Conservation (phyloP, 2,113 vertebrate genomes). For the Tachysurus vachellii region DNA sequence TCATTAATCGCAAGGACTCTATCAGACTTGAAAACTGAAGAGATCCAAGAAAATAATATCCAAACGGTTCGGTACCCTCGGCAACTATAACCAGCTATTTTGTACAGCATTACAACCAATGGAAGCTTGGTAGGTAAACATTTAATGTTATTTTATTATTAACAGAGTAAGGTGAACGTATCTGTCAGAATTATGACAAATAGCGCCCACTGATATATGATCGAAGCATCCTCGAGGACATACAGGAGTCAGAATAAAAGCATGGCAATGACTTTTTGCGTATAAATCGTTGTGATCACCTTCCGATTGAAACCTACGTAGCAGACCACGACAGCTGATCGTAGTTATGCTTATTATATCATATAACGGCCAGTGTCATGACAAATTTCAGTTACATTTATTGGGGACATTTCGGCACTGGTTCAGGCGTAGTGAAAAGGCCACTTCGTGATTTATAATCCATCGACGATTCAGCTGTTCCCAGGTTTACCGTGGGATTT, state of each 20-base stretch:
- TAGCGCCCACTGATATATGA: constrained; percentile 86
- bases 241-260: constrained; percentile 78
- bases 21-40: constrained; percentile 99
- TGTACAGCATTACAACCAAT: constrained; percentile 82
- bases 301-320: constrained; percentile 19
- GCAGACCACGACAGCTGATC: not conserved
- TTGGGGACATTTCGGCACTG: constrained; percentile 69
- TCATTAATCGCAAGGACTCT: constrained; percentile 99
- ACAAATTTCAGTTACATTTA: constrained; percentile 48
- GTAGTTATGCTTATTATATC: constrained; percentile 7
- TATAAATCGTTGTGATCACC: constrained; percentile 23
- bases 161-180: constrained; percentile 87
- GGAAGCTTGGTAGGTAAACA: constrained; percentile 92
- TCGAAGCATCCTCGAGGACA: constrained; percentile 74
- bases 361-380: constrained; percentile 41
- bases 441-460: constrained; percentile 73
- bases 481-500: constrained; percentile 39
- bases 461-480: constrained; percentile 73
- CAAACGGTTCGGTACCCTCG: constrained; percentile 83
- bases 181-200: constrained; percentile 94
- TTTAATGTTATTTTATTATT: constrained; percentile 87
- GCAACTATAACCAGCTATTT: constrained; percentile 81
- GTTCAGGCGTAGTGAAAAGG: constrained; percentile 76
- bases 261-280: constrained; percentile 74
- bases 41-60: constrained; percentile 99